Evolutionary conservation across 2,113 vertebrate species (phyloP), one percentile per base, ranked within the genome.

Genomic region (Lipophrys pholis): DNA sequence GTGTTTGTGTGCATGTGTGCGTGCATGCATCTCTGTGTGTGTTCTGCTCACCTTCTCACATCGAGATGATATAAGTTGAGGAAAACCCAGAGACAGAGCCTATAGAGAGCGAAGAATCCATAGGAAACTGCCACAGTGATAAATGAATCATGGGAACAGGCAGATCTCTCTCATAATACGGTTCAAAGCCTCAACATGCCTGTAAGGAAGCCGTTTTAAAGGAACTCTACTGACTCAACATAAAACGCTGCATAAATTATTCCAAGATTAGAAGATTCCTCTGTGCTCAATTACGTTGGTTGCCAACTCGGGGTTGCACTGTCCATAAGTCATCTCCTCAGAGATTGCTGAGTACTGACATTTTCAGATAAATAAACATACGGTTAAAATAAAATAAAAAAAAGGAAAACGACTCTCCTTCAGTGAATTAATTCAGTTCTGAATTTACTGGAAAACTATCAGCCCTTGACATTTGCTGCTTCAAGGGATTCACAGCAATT

Each of bases 81-180:
- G 30, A 43, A n/a, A 55, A 51, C 50, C 49, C 56, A 75, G 55
- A 68, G 66, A 77, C 4, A 15, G 49, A 55, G 12, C 42, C 49
- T 51, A 41, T 15, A 6, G 46, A 21, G 65, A 35, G 66, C 66
- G 21, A 11, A 14, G 21, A 56, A 77, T 17, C 52, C 69, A 70
- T 74, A 78, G 58, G 63, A 30, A 7, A 21, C 67, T 83, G 82
- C 83, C 82, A 77, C 14, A 1, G 9, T 78, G 84, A 87, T 86
- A 57, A 82, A 89, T 85, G 69, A 66, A 58, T 62, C 11, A 3
- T 3, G 0, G 17, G 36, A 35, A 38, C 50, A 84, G 61, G 50
- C 43, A 71, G 51, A 69, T 72, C 84, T 71, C 49, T 39, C 63
- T 71, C 55, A 64, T 53, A 56, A 35, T 52, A 46, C 50, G 60